phyloP scores from a whole-genome alignment of 2,113 vertebrate species.

The Acanthisitta chloris region DNA sequence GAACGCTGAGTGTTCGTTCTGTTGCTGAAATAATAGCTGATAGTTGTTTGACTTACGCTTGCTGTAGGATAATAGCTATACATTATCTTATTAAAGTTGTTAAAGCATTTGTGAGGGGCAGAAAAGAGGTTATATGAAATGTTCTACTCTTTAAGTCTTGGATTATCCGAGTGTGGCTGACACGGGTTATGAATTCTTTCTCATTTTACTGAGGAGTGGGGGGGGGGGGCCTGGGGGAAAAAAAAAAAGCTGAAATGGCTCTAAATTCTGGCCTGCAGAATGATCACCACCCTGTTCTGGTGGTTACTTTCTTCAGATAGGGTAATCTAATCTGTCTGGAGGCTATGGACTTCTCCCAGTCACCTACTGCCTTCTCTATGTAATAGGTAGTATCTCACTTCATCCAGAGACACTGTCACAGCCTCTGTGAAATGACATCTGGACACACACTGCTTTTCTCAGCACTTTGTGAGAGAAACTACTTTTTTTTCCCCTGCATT shows the following conservation, averaged over 20 bases:
- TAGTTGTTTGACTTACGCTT: slow-evolving; percentile 68
- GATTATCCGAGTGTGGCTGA: slow-evolving; percentile 63
- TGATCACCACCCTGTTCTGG: not conserved
- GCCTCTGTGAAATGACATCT: not conserved
- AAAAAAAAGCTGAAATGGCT: not conserved
- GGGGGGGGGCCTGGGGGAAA: not conserved
- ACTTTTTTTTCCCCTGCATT: not conserved
- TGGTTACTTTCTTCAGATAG: not conserved
- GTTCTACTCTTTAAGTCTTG: slow-evolving; percentile 57
- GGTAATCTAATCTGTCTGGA: slow-evolving; percentile 7
- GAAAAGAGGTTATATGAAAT: slow-evolving; percentile 63
- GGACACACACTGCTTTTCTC: not conserved
- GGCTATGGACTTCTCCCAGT: not conserved
- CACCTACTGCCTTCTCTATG: not conserved
- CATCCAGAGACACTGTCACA: not conserved
- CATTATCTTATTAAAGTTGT: slow-evolving; percentile 74
- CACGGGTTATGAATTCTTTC: slow-evolving; percentile 68
- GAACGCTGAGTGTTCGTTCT: slow-evolving; percentile 23
- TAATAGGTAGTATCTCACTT: not conserved
- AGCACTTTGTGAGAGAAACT: not conserved
- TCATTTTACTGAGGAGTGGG: slow-evolving; percentile 33
- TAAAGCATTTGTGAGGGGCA: slow-evolving; percentile 70
- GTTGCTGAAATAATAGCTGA: slow-evolving; percentile 71
- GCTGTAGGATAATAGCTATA: slow-evolving; percentile 68
- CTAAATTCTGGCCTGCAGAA: not conserved